These are phyloP conservation scores for Sphecodes monilicornis DNA, from an alignment of 2,888 invertebrate species.

Conservation along the genomic window DNA sequence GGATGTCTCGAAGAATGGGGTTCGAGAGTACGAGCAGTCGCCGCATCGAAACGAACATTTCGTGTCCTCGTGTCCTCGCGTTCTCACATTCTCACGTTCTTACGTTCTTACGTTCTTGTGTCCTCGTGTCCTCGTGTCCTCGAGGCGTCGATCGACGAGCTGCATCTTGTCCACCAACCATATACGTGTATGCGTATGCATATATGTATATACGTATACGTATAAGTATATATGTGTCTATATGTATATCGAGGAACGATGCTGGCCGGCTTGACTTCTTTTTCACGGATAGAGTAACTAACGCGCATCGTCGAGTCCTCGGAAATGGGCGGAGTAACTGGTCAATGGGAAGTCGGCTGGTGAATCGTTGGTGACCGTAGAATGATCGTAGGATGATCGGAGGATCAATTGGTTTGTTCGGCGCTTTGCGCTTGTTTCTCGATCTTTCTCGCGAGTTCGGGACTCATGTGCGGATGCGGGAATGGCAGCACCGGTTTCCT, in stretches of 20 bases:
- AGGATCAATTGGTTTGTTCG: conserved; percentile 77
- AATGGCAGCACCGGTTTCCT: conserved; percentile 88
- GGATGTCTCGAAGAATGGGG: neutral
- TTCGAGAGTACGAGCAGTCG: neutral
- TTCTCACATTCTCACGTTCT: too few species aligned
- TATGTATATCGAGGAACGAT: conserved; percentile 32
- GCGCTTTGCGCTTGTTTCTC: conserved; percentile 82
- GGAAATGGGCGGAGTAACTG: conserved; percentile 80
- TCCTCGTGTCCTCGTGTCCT: neutral
- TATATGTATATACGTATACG: conserved; percentile 1
- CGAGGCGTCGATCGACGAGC: neutral
- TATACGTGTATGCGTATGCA: conserved; percentile 13
- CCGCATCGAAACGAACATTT: neutral
- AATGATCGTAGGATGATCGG: conserved; percentile 39
- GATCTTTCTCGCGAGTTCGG: conserved; percentile 81
- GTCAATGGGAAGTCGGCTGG: conserved; percentile 67
- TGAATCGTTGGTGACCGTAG: conserved; percentile 54
- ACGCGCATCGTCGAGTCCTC: conserved; percentile 64
- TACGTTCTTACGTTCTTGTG: too few species aligned
- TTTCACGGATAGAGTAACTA: conserved; percentile 59
- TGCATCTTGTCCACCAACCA: conserved; percentile 4
- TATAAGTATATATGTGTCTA: conserved; percentile 11
- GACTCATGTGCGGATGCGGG: conserved; percentile 84
- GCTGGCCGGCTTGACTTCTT: conserved; percentile 59
- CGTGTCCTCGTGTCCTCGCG: neutral